phyloP scores from a whole-genome alignment of 2,113 vertebrate species.

The Osmerus mordax region DNA sequence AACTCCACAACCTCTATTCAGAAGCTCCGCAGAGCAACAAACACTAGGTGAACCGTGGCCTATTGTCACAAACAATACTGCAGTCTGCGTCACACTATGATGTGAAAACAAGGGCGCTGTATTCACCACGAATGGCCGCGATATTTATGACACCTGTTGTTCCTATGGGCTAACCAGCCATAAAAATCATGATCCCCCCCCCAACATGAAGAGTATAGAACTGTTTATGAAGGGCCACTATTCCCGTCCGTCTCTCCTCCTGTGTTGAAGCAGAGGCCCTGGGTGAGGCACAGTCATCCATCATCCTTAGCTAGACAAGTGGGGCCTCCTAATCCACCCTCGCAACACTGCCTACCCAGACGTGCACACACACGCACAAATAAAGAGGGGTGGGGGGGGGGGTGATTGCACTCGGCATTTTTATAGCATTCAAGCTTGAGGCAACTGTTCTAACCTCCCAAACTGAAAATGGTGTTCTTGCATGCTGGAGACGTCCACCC shows the following conservation, averaged over 20 bases:
- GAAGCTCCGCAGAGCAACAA: too few species aligned
- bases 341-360: neutral
- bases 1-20: too few species aligned
- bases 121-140: too few species aligned
- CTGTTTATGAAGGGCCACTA: neutral
- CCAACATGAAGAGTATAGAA: neutral
- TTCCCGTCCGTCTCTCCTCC: neutral
- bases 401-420: neutral
- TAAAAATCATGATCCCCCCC: neutral
- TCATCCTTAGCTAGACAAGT: neutral
- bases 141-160: too few species aligned
- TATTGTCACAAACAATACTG: too few species aligned
- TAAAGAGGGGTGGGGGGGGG: too few species aligned
- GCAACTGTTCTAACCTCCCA: neutral
- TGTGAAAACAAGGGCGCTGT: too few species aligned
- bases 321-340: conserved; percentile 1
- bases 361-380: neutral
- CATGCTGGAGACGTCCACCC: neutral
- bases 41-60: too few species aligned
- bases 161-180: neutral
- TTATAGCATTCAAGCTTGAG: neutral
- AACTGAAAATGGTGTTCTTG: neutral
- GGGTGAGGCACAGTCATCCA: neutral
- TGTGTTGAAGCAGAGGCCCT: neutral
- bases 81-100: too few species aligned